Percentiles rank a stretch among this genome's conserved stretches.
Conservation (phyloP, 2,888 invertebrate species). For the Cataglyphis altisquamis region DNA sequence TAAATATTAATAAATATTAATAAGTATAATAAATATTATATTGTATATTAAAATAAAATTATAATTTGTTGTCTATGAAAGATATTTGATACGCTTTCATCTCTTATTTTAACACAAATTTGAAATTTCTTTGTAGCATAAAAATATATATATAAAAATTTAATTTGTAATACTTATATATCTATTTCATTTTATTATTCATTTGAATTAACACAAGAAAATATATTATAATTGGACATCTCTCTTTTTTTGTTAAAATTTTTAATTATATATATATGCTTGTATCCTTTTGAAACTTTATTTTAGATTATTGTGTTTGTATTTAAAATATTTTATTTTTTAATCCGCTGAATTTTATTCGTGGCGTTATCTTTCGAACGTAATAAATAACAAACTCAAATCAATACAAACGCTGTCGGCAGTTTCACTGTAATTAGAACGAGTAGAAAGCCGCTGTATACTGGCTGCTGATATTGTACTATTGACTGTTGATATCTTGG, state of each 20-base stretch:
- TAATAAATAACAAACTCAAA: not conserved
- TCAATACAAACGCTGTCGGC: not conserved
- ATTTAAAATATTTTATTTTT: not conserved
- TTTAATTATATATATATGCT: not conserved
- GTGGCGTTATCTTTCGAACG: constrained; percentile 36
- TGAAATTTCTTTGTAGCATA: not conserved
- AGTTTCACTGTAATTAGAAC: not conserved
- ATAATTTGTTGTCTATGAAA: constrained; percentile 4
- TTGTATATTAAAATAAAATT: not conserved
- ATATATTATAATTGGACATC: not conserved
- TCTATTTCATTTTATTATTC: not conserved
- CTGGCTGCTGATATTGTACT: constrained; percentile 9
- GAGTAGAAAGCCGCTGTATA: not conserved
- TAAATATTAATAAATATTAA: too few species aligned
- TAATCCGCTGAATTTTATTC: not conserved
- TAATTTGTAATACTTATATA: not conserved
- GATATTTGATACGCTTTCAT: not conserved
- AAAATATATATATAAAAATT: not conserved
- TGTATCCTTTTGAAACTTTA: not conserved
- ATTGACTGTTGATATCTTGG: constrained; percentile 2
- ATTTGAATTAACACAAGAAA: not conserved
- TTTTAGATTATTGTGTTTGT: not conserved
- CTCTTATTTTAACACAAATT: not conserved
- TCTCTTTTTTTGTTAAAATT: constrained; percentile 15
- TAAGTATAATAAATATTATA: not conserved